Evolutionary conservation across 2,888 invertebrate species (phyloP), one percentile per base, ranked within the genome.

Genomic region (Sarcophaga caerulescens): DNA sequence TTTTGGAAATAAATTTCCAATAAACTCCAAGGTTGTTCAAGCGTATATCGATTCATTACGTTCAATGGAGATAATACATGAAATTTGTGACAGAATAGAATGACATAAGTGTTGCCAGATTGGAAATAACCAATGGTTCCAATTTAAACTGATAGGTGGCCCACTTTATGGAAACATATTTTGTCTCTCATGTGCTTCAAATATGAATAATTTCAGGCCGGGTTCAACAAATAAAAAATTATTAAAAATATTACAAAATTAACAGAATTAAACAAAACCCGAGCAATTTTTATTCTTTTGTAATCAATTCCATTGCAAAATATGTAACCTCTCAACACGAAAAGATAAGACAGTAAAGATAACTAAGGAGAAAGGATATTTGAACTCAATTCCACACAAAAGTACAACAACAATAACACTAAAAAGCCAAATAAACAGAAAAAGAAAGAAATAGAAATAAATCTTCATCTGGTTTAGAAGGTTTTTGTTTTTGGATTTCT

Each of bases 391-490:
- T 17, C 12, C 19, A 3, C 45, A 25, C 23, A 80, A 73, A 74
- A 52, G 11, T 25, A 52, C 6, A 69, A 52, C 47, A 81, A 52
- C 52, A 63, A 47, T 45, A 23, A 62, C 11, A 35, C 8, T 35
- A 35, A 68, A 68, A 35, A 68, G n/a, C 60, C 45, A 45, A 44
- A n/a, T 4, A 68, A 47, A 47, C 6, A 6, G 4, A 47, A 44
- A 75, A 65, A 75, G 25, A 57, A 10, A 75, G 10, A 60, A n/a
- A 59, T 45, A 4, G 52, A 70, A 11, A 69, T 75, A 76, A 77
- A 77, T 70, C 65, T 70, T 47, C 35, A 35, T 75, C 79, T 79
- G 75, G 14, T 80, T 84, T 76, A 23, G 65, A 84, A 75, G 75
- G 75, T 65, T 66, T n/a, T 60, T 71, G 75, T n/a, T 80, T 84